Conservation (phyloP, 2,113 vertebrate genomes). For the Phocoena sinus region DNA sequence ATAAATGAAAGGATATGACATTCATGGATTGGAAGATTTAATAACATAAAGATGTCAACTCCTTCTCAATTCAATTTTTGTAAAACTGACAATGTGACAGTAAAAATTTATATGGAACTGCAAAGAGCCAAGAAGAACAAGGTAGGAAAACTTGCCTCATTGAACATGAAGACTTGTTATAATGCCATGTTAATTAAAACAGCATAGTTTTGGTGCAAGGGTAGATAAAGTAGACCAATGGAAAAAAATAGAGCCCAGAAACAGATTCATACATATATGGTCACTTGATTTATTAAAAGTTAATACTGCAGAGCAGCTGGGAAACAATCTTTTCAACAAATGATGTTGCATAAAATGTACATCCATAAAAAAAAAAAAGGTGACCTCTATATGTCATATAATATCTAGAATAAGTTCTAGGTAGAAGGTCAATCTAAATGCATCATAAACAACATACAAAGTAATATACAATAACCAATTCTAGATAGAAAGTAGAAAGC, state of each 20-base stretch:
- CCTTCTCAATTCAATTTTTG: constrained; percentile 8
- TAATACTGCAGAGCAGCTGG: not conserved
- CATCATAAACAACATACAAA: not conserved
- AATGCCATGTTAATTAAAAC: not conserved
- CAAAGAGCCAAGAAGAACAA: not conserved
- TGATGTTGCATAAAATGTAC: not conserved
- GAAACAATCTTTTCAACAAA: not conserved
- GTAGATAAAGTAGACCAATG: not conserved
- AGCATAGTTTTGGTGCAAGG: not conserved
- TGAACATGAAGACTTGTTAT: not conserved
- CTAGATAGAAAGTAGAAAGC: not conserved
- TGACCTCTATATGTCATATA: not conserved
- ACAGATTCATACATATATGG: not conserved
- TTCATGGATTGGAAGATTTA: not conserved
- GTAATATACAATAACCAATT: not conserved
- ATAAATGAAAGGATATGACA: not conserved
- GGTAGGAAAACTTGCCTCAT: not conserved
- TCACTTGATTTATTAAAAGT: not conserved
- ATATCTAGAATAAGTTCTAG: not conserved
- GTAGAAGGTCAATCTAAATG: not conserved
- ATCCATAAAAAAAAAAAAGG: not conserved
- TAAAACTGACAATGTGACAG: not conserved
- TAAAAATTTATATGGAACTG: not conserved
- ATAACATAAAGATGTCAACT: not conserved
- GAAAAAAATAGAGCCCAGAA: not conserved